A percentile compares a stretch with the other conserved stretches of the same genome.
Evolutionary conservation across 1,140 invertebrate genomes (phyloP).

Genomic region (Eupristina koningsbergeri): DNA sequence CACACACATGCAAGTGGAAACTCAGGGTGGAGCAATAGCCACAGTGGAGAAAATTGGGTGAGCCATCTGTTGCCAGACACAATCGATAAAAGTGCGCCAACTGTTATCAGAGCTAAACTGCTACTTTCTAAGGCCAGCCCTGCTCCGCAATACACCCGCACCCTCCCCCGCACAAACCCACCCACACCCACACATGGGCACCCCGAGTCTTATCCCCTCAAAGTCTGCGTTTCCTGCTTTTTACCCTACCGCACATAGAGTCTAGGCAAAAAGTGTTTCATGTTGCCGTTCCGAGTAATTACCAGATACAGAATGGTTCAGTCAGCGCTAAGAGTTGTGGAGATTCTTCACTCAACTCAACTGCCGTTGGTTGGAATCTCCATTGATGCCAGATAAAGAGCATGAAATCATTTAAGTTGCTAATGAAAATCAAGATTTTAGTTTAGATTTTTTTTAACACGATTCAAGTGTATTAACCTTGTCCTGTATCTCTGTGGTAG

Average conservation of each 20-base stretch:
- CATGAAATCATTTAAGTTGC: background rate
- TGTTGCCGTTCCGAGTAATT: background rate
- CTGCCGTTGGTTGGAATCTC: background rate
- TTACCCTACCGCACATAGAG: constrained; percentile 16
- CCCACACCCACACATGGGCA: background rate
- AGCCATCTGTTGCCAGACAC: constrained; percentile 72
- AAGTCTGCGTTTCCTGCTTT: constrained; percentile 8
- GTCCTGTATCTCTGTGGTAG: too few relatives aligned
- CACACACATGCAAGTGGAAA: background rate
- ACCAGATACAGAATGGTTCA: constrained; percentile 7
- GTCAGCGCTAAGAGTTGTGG: background rate
- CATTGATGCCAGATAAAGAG: background rate
- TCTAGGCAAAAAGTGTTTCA: constrained; percentile 1
- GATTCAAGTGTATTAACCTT: too few relatives aligned
- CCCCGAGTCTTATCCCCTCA: background rate
- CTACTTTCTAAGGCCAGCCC: constrained; percentile 50
- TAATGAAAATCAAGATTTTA: constrained; percentile 9
- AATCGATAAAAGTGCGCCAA: constrained; percentile 72
- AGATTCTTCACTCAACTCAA: background rate
- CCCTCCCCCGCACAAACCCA: too few relatives aligned
- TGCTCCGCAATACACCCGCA: too few relatives aligned
- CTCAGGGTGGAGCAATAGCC: background rate
- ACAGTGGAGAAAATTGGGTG: constrained; percentile 57
- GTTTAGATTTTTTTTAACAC: too few relatives aligned
- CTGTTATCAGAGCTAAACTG: constrained; percentile 70